Base-by-base conservation (phyloP, 2,113 vertebrate species). In the Semicossyphus pulcher region DNA sequence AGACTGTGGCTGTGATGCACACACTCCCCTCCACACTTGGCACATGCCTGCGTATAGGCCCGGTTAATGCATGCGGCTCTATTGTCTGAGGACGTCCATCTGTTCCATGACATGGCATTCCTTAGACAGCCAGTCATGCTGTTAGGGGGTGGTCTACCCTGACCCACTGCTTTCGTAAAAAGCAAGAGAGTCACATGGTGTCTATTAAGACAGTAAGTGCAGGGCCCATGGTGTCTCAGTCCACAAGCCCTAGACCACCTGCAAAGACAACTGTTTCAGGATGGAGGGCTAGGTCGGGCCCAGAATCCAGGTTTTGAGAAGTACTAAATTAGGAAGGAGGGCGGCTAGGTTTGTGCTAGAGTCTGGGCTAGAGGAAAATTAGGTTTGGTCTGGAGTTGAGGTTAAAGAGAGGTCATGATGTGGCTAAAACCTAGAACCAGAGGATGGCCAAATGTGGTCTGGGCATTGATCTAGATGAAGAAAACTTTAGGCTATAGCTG, bases 81-180 rank as follows among this genome's bases (percentile, higher is more conserved):
- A 80, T 90, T 88, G 91, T 89, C 53, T 75, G 79, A 23, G 54
- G 69, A 51, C 51, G 84, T 86, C 89, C 88, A 91, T 91, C 89
- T 91, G 89, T 81, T 89, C 70, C 57, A 71, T 86, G 89, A 92
- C 83, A 84, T 69, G 85, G 77, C 87, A 88, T 86, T 91, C 83
- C 80, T 84, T 66, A 85, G 80, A 83, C 82, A 76, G 72, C 57
- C 81, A 60, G 88, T 90, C 81, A 81, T 78, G 78, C 69, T 82
- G 79, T 71, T 80, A 32, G 21, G 57, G 84, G 81, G 49, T 79
- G 81, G 75, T 78, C 81, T 64, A 29, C 29, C 53, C 76, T 67
- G 48, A 83, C 61, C 77, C 20, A 58, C 56, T 51, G 65, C 59
- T 49, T 76, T 23, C 11, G 36, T 76, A 37, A 12, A 47, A 37